Base-by-base conservation (phyloP, 1,140 invertebrate species). In the Leptinotarsa lineolata region DNA sequence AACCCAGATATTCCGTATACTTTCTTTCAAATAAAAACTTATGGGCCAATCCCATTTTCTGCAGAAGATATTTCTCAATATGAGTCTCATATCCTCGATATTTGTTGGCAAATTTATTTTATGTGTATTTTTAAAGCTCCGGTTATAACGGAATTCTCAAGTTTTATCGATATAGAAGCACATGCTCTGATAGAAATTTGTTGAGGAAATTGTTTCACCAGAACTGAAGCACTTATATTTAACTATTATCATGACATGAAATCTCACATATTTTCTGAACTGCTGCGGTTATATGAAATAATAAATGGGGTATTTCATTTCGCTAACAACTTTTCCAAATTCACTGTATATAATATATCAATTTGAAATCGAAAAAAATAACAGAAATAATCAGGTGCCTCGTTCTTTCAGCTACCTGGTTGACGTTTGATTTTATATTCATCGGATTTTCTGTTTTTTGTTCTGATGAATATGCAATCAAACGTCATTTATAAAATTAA, bases 81-180 rank as follows among this genome's bases (percentile, higher is more conserved):
- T 54, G 15, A 16, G 48, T 54, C 48, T 54, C 48, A 54, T 54
- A 54, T 54, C 48, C 48, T 54, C 48, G 48, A 54, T 15, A 54
- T 54, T 54, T 54, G 48, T 54, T 54, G 48, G 48, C 48, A 54
- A 54, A 54, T 54, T 54, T 54, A 54, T 54, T 54, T 54, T 54
- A 54, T 18, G 48, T 54, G 48, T 54, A 54, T 54, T 54, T 54
- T 54, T 54, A 54, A 54, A 54, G 48, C 48, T 54, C 15, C 16
- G 48, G 48, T 54, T 54, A 54, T 54, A 54, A 54, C 16, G 16
- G n/a, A 54, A 54, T 54, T 54, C n/a, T 54, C 48, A 54, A 54
- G 48, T 54, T 18, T 54, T 18, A 54, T 54, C 48, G 30, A 39
- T 54, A 18, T 16, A 1, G 48, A 18, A 54, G 48, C 48, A 54